Evolutionary conservation across 2,113 vertebrate genomes (phyloP).

Genomic region (Argyrosomus japonicus): DNA sequence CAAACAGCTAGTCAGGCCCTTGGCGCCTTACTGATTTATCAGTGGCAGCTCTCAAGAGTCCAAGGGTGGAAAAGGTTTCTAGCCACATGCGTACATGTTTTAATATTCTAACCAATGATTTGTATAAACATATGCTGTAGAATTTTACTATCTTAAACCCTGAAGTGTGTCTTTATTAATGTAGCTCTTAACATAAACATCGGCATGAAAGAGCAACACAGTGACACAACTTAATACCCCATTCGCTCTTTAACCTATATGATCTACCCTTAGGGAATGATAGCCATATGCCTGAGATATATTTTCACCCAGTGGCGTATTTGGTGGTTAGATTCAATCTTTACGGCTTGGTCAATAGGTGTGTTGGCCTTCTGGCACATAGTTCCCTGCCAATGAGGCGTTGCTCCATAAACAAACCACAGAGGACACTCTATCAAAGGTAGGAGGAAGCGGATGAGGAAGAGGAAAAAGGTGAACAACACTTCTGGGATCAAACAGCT

Average conservation of each 20-base stretch:
- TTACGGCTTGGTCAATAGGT: conserved; percentile 47
- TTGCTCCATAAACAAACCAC: conserved; percentile 62
- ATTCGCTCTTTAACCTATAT: conserved; percentile 13
- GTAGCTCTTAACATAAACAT: not conserved
- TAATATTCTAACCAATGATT: not conserved
- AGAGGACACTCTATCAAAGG: conserved; percentile 44
- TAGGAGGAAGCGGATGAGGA: conserved; percentile 45
- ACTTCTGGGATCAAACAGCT: conserved; percentile 60
- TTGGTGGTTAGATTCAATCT: conserved; percentile 45
- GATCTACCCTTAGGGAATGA: conserved; percentile 14
- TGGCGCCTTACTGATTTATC: conserved; percentile 32
- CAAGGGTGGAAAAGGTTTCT: conserved; percentile 16
- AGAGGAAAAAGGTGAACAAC: conserved; percentile 46
- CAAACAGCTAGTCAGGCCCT: conserved; percentile 40
- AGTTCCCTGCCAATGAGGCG: conserved; percentile 53
- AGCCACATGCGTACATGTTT: not conserved
- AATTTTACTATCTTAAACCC: not conserved
- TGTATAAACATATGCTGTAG: not conserved
- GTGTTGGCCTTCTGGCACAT: conserved; percentile 36
- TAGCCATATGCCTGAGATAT: conserved; percentile 9
- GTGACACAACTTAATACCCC: not conserved
- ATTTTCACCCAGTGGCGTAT: conserved; percentile 25
- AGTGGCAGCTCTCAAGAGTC: conserved; percentile 10
- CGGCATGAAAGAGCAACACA: not conserved
- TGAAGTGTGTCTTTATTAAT: not conserved